Evolutionary conservation across 2,888 invertebrate species (phyloP).

Genomic region (Brachypalpus laphriformis): DNA sequence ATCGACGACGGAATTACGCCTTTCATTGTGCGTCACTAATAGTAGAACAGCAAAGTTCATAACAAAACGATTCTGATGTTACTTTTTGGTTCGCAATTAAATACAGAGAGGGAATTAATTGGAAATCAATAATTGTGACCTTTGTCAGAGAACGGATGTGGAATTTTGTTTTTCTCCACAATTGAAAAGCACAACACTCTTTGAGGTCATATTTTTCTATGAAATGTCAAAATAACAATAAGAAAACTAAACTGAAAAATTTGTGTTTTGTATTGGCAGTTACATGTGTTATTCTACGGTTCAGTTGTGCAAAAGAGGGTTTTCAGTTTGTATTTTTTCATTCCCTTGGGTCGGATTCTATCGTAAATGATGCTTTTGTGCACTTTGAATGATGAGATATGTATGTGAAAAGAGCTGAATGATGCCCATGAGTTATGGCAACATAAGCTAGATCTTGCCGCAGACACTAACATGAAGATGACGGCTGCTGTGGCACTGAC

Average conservation of each 20-base stretch:
- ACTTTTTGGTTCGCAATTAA: slow-evolving; percentile 14
- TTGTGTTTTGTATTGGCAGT: no score
- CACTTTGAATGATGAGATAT: slow-evolving; percentile 48
- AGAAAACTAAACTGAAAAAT: no score
- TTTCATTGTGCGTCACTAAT: slow-evolving; percentile 50
- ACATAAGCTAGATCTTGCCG: background rate
- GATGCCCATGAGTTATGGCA: slow-evolving; percentile 40
- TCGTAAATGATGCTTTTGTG: slow-evolving; percentile 38
- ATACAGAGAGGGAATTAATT: slow-evolving; percentile 32
- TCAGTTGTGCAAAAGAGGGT: background rate
- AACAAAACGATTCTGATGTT: slow-evolving; percentile 37
- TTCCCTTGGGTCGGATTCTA: slow-evolving; percentile 14
- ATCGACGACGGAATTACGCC: slow-evolving; percentile 34
- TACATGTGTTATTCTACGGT: slow-evolving; percentile 19
- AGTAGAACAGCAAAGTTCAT: slow-evolving; percentile 15
- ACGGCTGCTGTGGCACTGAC: slow-evolving; percentile 43
- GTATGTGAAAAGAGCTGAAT: slow-evolving; percentile 50
- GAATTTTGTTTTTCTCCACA: slow-evolving; percentile 8
- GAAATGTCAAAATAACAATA: background rate
- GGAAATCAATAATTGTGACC: slow-evolving; percentile 58
- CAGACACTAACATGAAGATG: slow-evolving; percentile 18
- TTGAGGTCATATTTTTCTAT: background rate
- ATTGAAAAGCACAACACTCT: no score
- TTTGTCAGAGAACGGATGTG: slow-evolving; percentile 39
- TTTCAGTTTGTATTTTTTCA: background rate